Percentiles rank a stretch among this genome's conserved stretches.
Evolutionary conservation across 2,888 invertebrate species (phyloP).

Genomic region (Philopedon plagiatum): DNA sequence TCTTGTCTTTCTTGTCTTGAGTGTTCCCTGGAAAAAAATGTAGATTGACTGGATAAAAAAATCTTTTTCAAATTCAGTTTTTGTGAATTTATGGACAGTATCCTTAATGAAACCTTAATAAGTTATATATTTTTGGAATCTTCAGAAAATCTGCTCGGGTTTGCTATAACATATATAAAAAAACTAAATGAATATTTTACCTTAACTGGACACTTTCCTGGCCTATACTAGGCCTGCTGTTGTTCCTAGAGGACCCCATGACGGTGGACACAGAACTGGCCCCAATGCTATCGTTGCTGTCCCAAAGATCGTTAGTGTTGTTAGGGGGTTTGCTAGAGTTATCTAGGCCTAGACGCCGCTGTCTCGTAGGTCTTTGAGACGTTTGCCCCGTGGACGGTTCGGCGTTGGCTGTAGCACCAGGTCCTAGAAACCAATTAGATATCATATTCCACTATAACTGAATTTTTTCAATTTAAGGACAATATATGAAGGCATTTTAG

Average conservation of each 20-base stretch:
- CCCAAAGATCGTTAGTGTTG: conserved; percentile 55
- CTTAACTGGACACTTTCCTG: conserved; percentile 41
- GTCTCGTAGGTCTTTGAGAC: not conserved
- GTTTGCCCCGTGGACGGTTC: not conserved
- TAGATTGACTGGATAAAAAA: too few species aligned
- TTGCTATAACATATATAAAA: too few species aligned
- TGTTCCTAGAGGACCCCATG: conserved; percentile 56
- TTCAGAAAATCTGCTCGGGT: too few species aligned
- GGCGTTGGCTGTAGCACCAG: not conserved
- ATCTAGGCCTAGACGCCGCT: conserved; percentile 29
- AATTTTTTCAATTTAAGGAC: too few species aligned
- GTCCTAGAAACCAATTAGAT: not conserved
- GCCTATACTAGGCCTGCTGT: conserved; percentile 37
- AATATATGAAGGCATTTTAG: too few species aligned
- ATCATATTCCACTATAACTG: too few species aligned
- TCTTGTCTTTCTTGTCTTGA: conserved; percentile 31
- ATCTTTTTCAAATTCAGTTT: too few species aligned
- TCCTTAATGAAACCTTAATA: too few species aligned
- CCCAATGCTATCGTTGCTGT: conserved; percentile 67
- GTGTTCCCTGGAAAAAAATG: conserved; percentile 16
- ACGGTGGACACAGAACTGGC: conserved; percentile 70
- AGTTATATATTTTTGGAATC: too few species aligned
- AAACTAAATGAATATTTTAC: conserved; percentile 4
- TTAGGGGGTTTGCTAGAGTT: not conserved
- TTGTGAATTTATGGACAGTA: too few species aligned